A percentile compares a stretch with the other conserved stretches of the same genome.
These are phyloP conservation scores for Caerostris extrusa DNA, from an alignment of 1,140 invertebrate species.

Conservation along the genomic window DNA sequence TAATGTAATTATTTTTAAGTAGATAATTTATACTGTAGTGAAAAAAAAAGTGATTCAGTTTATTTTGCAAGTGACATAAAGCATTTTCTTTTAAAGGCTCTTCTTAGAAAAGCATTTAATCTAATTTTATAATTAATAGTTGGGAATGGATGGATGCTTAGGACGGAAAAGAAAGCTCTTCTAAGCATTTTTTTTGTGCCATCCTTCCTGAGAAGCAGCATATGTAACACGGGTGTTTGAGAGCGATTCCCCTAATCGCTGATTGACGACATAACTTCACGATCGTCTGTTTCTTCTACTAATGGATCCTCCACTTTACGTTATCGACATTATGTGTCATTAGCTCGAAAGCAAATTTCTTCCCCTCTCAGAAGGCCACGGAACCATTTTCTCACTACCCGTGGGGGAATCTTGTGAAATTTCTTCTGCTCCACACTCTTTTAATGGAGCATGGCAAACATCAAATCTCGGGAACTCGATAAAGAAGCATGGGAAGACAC, in stretches of 20 bases:
- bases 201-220: not conserved
- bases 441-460: conserved; percentile 13
- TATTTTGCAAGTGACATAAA: no score
- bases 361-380: conserved; percentile 38
- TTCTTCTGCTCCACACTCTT: not conserved
- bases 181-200: not conserved
- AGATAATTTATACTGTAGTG: no score
- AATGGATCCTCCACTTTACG: conserved; percentile 66
- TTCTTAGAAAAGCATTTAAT: no score
- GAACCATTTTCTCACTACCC: conserved; percentile 58
- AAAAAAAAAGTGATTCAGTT: no score
- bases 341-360: conserved; percentile 68
- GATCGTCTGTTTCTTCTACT: conserved; percentile 61
- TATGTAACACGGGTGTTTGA: not conserved
- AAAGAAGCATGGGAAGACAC: not conserved
- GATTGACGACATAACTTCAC: conserved; percentile 48
- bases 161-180: not conserved
- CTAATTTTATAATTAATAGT: not conserved
- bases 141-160: not conserved
- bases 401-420: conserved; percentile 20
- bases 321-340: conserved; percentile 74
- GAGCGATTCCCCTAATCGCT: conserved; percentile 58
- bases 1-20: no score
- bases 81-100: no score
- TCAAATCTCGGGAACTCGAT: not conserved